A percentile compares a stretch with the other conserved stretches of the same genome.
Conservation (phyloP, 2,113 vertebrate genomes). For the Forbesichthys papilliferus region DNA sequence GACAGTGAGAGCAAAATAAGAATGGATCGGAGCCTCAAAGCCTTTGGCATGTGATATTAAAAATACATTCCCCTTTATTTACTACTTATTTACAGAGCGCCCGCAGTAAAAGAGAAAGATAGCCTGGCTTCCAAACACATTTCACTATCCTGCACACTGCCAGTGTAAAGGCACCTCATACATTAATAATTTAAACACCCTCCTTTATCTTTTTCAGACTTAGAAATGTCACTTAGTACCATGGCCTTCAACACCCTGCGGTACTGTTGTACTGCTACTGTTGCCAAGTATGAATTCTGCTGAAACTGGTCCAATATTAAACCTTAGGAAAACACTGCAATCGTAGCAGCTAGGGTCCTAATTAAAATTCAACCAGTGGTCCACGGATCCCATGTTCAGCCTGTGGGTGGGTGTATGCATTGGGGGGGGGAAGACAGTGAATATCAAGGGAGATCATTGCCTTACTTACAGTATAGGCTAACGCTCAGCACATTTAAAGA, state of each 20-base stretch:
- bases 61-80: constrained; percentile 48
- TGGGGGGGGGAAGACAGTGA: constrained; percentile 24
- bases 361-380: constrained; percentile 34
- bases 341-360: constrained; percentile 17
- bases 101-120: constrained; percentile 21
- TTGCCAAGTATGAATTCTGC: constrained; percentile 7
- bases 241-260: constrained; percentile 17
- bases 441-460: constrained; percentile 29
- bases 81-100: constrained; percentile 34
- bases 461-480: constrained; percentile 5
- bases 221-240: constrained; percentile 29
- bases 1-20: constrained; percentile 28
- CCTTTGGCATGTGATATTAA: constrained; percentile 39
- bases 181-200: constrained; percentile 59
- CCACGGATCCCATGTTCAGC: constrained; percentile 44
- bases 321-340: constrained; percentile 5
- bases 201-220: constrained; percentile 25
- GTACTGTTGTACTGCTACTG: constrained; percentile 18
- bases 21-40: constrained; percentile 20
- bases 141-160: constrained; percentile 28
- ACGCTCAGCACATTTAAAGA: constrained; percentile 13
- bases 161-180: constrained; percentile 46
- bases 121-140: constrained; percentile 33
- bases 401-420: constrained; percentile 34
- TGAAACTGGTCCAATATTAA: constrained; percentile 33